phyloP scores from a whole-genome alignment of 2,797 vertebrate species.

The Ctenopoma multispine region DNA sequence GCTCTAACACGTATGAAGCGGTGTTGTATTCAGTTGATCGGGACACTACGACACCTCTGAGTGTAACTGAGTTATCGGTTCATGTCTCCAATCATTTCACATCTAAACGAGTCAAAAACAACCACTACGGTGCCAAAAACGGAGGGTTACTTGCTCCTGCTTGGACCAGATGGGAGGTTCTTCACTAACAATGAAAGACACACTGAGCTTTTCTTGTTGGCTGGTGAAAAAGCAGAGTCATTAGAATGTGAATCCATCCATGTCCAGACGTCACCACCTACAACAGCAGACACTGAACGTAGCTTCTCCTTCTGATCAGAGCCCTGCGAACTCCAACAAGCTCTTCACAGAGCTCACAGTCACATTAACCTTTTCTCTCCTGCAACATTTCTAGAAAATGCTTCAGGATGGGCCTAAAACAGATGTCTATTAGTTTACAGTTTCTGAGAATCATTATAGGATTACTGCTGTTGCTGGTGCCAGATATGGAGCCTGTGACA shows the following conservation, averaged over 20 bases:
- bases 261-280: not conserved
- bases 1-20: too few relatives aligned
- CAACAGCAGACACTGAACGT: not conserved
- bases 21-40: too few relatives aligned
- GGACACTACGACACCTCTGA: too few relatives aligned
- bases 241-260: slow-evolving; percentile 2
- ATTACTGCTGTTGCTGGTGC: slow-evolving; percentile 46
- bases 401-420: not conserved
- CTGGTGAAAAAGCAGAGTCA: not conserved
- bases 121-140: too few relatives aligned
- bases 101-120: too few relatives aligned
- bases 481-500: slow-evolving; percentile 54
- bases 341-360: not conserved
- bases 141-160: not conserved
- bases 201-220: too few relatives aligned
- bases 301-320: not conserved
- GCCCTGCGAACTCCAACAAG: too few relatives aligned
- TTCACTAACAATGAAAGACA: not conserved
- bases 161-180: too few relatives aligned
- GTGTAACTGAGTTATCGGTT: too few relatives aligned
- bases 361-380: not conserved
- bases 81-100: too few relatives aligned
- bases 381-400: not conserved
- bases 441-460: not conserved
- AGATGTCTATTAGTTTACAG: not conserved